Evolutionary conservation across 2,797 vertebrate species (phyloP).

Genomic region (Tolypeutes matacus): DNA sequence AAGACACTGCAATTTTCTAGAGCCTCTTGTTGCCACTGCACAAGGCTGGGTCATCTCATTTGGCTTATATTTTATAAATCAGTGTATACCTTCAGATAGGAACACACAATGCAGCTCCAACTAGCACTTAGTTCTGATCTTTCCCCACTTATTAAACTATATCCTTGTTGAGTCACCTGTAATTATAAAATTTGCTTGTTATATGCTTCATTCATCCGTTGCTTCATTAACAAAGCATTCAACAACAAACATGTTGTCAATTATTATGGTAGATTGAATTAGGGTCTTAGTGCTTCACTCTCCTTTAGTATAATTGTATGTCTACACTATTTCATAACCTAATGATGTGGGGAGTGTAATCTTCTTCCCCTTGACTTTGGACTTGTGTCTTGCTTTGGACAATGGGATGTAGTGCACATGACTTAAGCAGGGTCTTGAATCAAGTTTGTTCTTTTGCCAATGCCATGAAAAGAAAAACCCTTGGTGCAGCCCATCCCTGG

Average conservation of each 20-base stretch:
- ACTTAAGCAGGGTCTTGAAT: background rate
- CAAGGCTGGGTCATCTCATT: background rate
- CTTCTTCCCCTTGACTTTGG: background rate
- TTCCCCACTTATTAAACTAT: background rate
- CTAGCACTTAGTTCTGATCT: background rate
- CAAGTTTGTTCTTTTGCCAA: background rate
- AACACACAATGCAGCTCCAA: background rate
- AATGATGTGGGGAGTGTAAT: background rate
- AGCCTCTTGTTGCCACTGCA: background rate
- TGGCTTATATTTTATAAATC: constrained; percentile 33
- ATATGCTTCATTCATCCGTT: background rate
- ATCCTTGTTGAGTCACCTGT: background rate
- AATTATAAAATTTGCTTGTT: constrained; percentile 28
- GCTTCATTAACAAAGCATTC: background rate
- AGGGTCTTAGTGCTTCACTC: background rate
- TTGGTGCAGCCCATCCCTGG: background rate
- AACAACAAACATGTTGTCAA: background rate
- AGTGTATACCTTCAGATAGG: background rate
- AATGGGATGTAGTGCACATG: background rate
- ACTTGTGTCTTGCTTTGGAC: background rate
- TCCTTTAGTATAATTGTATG: background rate
- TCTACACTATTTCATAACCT: background rate
- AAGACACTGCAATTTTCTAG: background rate
- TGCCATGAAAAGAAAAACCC: background rate
- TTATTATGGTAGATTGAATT: background rate